phyloP scores from a whole-genome alignment of 2,113 vertebrate genomes.

The Macrotis lagotis region DNA sequence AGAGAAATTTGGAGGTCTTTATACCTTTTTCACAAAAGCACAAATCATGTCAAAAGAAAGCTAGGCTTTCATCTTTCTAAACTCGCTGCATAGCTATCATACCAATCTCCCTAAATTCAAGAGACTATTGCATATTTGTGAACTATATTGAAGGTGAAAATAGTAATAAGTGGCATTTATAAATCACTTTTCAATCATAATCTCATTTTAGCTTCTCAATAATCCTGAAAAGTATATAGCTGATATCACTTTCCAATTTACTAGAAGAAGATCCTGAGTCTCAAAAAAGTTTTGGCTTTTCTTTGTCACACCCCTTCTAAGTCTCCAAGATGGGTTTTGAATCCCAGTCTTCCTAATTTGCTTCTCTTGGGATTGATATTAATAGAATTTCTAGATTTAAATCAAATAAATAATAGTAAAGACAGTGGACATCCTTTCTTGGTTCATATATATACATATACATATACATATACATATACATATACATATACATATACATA shows the following conservation, averaged over 20 bases:
- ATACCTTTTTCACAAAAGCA: background rate
- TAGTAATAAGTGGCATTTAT: background rate
- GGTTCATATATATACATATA: background rate
- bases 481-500: no score
- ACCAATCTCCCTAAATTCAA: background rate
- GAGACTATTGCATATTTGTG: background rate
- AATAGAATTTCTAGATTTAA: background rate
- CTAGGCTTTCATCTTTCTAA: background rate
- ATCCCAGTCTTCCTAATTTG: background rate
- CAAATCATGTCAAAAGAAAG: background rate
- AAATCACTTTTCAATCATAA: background rate
- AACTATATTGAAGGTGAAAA: background rate
- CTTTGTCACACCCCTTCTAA: background rate
- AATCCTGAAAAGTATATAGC: background rate
- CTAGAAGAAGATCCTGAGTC: background rate
- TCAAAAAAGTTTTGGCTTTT: background rate
- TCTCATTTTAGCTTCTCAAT: background rate
- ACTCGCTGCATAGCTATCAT: background rate
- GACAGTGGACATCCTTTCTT: background rate
- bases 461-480: no score
- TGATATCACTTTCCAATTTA: background rate
- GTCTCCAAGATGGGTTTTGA: background rate
- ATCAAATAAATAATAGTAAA: background rate
- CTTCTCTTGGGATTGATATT: background rate
- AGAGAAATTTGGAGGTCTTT: background rate